Evolutionary conservation across 1,140 invertebrate genomes (phyloP), one percentile per base, ranked within the genome.

Genomic region (Hyles euphorbiae): DNA sequence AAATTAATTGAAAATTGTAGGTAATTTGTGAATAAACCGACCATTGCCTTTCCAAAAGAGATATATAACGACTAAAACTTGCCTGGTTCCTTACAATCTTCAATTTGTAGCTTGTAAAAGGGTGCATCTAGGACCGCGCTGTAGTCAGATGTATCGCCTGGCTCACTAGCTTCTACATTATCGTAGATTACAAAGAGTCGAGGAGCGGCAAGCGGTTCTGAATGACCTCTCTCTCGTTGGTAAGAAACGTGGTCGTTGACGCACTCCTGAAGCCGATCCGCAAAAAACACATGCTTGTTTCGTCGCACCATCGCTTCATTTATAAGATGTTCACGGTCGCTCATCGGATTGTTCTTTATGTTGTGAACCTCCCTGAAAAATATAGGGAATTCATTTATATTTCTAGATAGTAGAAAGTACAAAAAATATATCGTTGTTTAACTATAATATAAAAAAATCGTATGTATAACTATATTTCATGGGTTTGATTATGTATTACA

Each of bases 101-200:
- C 94, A 51, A 95, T 90, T 22, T 91, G 80, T 58, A 94, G 91
- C 66, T 92, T 92, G 72, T 94, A 93, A 50, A 90, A 91, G 0
- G 91, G 87, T 3, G 91, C 91, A 71, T 93, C 91, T n/a, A 91
- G 89, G 44, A 93, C 87, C 3, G 83, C 90, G 54, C 90, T 91
- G 59, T 94, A 94, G 43, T 93, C 90, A 8, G 89, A 87, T 4
- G 86, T 84, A 64, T 93, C 91, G 51, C 92, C 90, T 0, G 91
- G 87, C 49, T 94, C 91, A 10, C 90, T 91, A 2, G 95, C 91
- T 65, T 95, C 93, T n/a, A 95, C 90, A 65, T 95, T 95, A 60
- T 96, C 93, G 68, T 95, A 93, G 3, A 94, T 90, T 32, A 95
- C 87, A 58, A 92, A 94, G 9, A 95, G 91, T 22, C 94, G 88